phyloP scores from a whole-genome alignment of 2,888 invertebrate species.

The Carabus problematicus region DNA sequence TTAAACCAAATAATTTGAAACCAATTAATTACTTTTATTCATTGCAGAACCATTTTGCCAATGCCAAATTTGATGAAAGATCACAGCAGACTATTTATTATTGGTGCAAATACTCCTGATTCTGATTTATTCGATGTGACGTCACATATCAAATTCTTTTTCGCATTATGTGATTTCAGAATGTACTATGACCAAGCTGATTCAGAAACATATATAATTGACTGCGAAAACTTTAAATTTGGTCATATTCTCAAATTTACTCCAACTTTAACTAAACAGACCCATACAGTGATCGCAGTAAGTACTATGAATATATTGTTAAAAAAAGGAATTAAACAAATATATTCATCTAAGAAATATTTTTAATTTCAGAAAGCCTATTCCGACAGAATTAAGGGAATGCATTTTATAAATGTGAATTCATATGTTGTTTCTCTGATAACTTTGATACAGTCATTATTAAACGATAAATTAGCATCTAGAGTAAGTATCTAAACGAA shows the following conservation, averaged over 20 bases:
- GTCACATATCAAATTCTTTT: neutral
- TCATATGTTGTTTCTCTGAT: neutral
- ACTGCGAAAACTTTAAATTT: neutral
- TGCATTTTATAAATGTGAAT: neutral
- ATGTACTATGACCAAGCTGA: neutral
- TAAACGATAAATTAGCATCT: neutral
- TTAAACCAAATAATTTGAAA: neutral
- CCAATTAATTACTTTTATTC: neutral
- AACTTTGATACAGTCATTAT: neutral
- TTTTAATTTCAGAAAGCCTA: slow-evolving; percentile 3
- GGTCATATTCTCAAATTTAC: neutral
- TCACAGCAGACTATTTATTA: neutral
- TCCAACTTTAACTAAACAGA: neutral
- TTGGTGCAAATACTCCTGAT: neutral
- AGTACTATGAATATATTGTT: neutral
- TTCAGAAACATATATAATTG: neutral
- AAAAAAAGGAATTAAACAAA: too few relatives aligned
- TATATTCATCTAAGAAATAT: too few relatives aligned
- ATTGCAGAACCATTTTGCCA: neutral
- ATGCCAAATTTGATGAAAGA: neutral
- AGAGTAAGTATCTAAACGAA: neutral
- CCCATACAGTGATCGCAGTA: neutral
- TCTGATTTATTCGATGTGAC: slow-evolving; percentile 1
- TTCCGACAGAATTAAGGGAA: neutral
- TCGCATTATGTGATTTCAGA: neutral